Conservation (phyloP, 2,888 invertebrate species). For the Zhengitettix transpicula region DNA sequence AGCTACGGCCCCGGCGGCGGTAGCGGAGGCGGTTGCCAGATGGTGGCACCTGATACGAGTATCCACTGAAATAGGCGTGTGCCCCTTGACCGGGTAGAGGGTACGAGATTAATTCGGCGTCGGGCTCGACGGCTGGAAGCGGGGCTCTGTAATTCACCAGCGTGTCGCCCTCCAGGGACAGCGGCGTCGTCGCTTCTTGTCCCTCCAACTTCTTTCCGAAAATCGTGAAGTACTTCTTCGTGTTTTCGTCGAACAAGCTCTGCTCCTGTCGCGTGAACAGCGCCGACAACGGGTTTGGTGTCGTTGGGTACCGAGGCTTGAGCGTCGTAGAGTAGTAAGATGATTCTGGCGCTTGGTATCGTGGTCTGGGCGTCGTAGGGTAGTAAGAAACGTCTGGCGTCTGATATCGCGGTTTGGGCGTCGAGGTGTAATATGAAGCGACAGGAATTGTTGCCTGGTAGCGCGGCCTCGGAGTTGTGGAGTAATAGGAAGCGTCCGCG, state of each 20-base stretch:
- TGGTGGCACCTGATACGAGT: neutral
- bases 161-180: conserved; percentile 46
- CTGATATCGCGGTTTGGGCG: conserved; percentile 24
- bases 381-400: conserved; percentile 32
- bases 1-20: neutral
- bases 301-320: conserved; percentile 14
- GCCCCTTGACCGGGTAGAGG: conserved; percentile 51
- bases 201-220: conserved; percentile 47
- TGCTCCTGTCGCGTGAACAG: conserved; percentile 52
- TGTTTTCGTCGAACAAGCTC: conserved; percentile 50
- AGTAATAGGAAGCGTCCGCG: too few relatives aligned
- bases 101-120: conserved; percentile 54
- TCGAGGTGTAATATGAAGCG: neutral
- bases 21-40: conserved; percentile 2
- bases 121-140: conserved; percentile 47
- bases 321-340: conserved; percentile 23
- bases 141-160: conserved; percentile 53
- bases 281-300: conserved; percentile 32
- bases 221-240: conserved; percentile 55
- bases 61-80: conserved; percentile 47
- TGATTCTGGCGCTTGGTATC: conserved; percentile 4
- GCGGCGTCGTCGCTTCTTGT: conserved; percentile 6
- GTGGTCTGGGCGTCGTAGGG: conserved; percentile 23
- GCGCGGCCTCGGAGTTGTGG: too few relatives aligned
- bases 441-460: neutral